A percentile compares a stretch with the other conserved stretches of the same genome.
phyloP scores from a whole-genome alignment of 1,140 invertebrate genomes.

The Saxidomus purpurata region DNA sequence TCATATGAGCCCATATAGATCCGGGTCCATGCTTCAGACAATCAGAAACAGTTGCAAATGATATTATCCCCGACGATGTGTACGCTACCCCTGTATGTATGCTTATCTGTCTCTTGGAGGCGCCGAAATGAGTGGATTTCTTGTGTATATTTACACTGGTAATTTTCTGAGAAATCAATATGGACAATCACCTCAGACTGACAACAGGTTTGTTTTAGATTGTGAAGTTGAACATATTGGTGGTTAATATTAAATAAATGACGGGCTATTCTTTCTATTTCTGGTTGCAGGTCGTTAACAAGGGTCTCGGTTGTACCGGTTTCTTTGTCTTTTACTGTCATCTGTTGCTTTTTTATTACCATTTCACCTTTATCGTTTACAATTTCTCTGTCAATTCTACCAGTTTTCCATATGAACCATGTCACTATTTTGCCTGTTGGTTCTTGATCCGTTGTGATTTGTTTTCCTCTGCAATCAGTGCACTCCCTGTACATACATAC shows the following conservation, averaged over 20 bases:
- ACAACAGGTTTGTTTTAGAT: no score
- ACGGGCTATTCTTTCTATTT: neutral
- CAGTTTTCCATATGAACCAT: neutral
- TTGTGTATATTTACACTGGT: no score
- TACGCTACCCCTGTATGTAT: no score
- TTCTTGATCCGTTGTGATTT: neutral
- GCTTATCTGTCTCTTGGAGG: no score
- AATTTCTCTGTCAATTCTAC: neutral
- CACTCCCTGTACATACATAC: neutral
- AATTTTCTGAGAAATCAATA: no score
- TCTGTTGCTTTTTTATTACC: neutral
- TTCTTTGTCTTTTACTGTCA: neutral
- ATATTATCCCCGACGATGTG: no score
- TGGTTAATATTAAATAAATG: no score
- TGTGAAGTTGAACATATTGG: no score
- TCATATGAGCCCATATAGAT: conserved; percentile 63
- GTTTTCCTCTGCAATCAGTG: neutral
- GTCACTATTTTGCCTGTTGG: neutral
- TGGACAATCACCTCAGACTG: no score
- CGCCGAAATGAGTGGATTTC: no score
- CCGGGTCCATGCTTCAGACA: conserved; percentile 59
- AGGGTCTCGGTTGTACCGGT: neutral
- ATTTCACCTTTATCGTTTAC: neutral
- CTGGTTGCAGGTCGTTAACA: neutral
- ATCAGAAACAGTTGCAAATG: no score